Conservation (phyloP, 2,797 vertebrate species). For the Oreochromis grahami region DNA sequence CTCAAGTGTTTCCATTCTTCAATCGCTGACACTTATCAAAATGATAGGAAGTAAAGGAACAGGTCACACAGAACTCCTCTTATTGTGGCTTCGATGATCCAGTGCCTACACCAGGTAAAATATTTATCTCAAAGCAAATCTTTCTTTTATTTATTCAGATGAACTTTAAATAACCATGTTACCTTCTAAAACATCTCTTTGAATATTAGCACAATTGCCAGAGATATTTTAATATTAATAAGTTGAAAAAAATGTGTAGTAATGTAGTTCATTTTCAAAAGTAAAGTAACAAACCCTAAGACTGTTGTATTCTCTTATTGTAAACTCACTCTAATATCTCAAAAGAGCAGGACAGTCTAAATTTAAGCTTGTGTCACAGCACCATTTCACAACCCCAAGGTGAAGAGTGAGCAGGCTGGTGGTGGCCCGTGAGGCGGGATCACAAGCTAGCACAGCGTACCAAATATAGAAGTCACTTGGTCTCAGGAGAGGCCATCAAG, state of each 20-base stretch:
- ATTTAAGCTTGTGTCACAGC: not conserved
- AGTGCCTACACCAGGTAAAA: not conserved
- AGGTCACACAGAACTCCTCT: not conserved
- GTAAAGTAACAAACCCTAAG: not conserved
- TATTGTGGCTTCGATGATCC: not conserved
- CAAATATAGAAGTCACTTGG: constrained; percentile 53
- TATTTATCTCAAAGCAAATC: not conserved
- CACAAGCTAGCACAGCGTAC: constrained; percentile 10
- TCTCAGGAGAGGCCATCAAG: constrained; percentile 54
- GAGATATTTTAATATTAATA: not conserved
- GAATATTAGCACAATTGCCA: not conserved
- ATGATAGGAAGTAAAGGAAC: not conserved
- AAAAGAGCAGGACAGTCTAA: not conserved
- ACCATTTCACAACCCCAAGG: constrained; percentile 1
- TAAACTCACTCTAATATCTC: not conserved
- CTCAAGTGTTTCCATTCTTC: not conserved
- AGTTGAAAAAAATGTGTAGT: not conserved
- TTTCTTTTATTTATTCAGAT: not conserved
- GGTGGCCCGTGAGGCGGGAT: not conserved
- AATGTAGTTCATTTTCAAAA: not conserved
- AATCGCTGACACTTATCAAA: not conserved
- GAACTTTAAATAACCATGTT: not conserved
- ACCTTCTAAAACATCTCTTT: not conserved
- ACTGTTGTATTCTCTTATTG: not conserved
- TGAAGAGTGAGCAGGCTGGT: not conserved